Conservation (phyloP, 2,797 vertebrate species). For the Leptodactylus fallax region DNA sequence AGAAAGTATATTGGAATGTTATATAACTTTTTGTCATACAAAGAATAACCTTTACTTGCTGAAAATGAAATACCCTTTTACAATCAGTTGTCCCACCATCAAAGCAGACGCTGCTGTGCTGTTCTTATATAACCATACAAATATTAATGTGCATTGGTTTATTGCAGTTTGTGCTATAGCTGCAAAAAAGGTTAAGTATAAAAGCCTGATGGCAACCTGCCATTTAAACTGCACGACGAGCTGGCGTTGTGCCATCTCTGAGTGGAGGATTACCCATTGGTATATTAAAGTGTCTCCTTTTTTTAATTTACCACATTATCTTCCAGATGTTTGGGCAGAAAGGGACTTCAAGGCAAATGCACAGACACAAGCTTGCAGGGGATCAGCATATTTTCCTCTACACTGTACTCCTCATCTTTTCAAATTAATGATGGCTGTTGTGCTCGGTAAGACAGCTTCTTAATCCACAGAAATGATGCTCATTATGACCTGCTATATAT, state of each 20-base stretch:
- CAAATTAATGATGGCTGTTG: constrained; percentile 75
- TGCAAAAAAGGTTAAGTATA: constrained; percentile 48
- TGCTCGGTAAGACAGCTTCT: constrained; percentile 76
- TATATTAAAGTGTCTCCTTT: constrained; percentile 71
- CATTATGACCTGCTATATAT: constrained; percentile 54
- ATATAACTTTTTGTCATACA: too few relatives aligned
- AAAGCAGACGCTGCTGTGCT: not conserved
- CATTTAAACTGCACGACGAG: constrained; percentile 65
- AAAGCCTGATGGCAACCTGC: constrained; percentile 61
- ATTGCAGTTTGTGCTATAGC: not conserved
- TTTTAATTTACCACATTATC: constrained; percentile 73
- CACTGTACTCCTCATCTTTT: constrained; percentile 65
- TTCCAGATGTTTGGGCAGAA: constrained; percentile 73
- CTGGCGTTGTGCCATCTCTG: constrained; percentile 66
- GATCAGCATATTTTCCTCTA: constrained; percentile 76
- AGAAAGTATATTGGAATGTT: too few relatives aligned
- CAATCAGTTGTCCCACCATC: not conserved
- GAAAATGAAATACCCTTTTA: not conserved
- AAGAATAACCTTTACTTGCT: not conserved
- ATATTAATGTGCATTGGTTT: constrained; percentile 13
- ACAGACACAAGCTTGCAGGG: constrained; percentile 75
- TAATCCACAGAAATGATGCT: constrained; percentile 73
- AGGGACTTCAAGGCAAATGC: constrained; percentile 73
- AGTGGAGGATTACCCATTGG: constrained; percentile 68
- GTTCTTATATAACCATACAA: not conserved